Evolutionary conservation across 2,888 invertebrate species (phyloP).

Genomic region (Elgonia sp.): DNA sequence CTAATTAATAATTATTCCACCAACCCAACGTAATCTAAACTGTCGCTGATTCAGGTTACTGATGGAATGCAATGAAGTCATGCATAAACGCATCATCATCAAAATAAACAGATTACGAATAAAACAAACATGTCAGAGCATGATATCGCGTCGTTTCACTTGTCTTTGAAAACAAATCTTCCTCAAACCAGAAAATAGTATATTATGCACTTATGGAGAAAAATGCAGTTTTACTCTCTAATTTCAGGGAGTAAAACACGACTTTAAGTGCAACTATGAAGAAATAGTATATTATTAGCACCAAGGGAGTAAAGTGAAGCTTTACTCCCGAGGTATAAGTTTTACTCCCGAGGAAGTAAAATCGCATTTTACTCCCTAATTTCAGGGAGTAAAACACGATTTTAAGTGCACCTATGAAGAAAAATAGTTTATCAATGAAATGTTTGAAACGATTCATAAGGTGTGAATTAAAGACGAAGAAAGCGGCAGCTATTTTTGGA

Average conservation of each 20-base stretch:
- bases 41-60: slow-evolving; percentile 26
- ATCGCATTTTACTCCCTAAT: too few relatives aligned
- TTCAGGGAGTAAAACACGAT: too few relatives aligned
- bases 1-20: neutral
- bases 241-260: too few relatives aligned
- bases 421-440: slow-evolving; percentile 42
- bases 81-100: slow-evolving; percentile 30
- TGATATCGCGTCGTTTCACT: neutral
- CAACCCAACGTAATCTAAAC: slow-evolving; percentile 31
- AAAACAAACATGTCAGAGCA: slow-evolving; percentile 31
- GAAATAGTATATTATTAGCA: too few relatives aligned
- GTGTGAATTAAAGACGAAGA: slow-evolving; percentile 37
- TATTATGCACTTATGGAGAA: too few relatives aligned
- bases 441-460: slow-evolving; percentile 40
- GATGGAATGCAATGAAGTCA: slow-evolving; percentile 12
- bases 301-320: too few relatives aligned
- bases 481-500: slow-evolving; percentile 42
- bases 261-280: too few relatives aligned
- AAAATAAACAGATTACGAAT: slow-evolving; percentile 45
- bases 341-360: too few relatives aligned
- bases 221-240: too few relatives aligned
- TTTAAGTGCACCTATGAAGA: too few relatives aligned
- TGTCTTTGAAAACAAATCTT: slow-evolving; percentile 16
- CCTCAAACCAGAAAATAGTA: neutral
- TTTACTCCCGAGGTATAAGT: too few relatives aligned